Base-by-base conservation (phyloP, 2,113 vertebrate species). In the Acanthochromis polyacanthus region DNA sequence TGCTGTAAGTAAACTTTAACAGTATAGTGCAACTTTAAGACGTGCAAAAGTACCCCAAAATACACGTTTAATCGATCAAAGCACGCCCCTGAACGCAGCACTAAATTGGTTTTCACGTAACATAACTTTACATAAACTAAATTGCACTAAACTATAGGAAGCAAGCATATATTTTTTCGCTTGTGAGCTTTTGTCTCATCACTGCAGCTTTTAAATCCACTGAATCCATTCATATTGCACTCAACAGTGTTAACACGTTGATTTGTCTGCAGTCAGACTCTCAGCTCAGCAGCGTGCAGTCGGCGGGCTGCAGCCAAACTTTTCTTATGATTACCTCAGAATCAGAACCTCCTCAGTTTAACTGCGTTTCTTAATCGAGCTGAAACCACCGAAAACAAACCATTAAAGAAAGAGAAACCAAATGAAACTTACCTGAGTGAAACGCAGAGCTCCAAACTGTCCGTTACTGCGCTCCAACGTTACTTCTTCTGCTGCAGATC, bases 361-460 rank as follows among this genome's bases (percentile, higher is more conserved):
- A 4, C n/a, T 59, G 0, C 3, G n/a, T 38, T 43, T 36, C 1
- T 38, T 1, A 2, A 17, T n/a, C 3, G 19, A 61, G 6, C 1
- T 17, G 15, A 62, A 43, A 16, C 5, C 1, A 51, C 19, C 17
- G 0, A 12, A 22, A 51, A 20, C 16, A 46, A 74, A 3, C 5
- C 14, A 28, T 19, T 0, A 36, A 40, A 20, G 2, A 48, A 25
- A 14, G 17, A 50, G 5, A 67, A 1, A 38, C 1, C 15, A 57
- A 40, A 19, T 5, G 0, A 38, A 4, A 63, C 85, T 75, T 81
- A 93, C 93, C 89, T 88, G 57, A 66, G 51, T 36, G 16, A 70
- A 56, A 65, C 51, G 28, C 78, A 81, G 20, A 17, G 4, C 70
- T 78, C 57, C 45, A 38, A 45, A 15, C 56, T 48, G 62, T 63